Percentiles rank a stretch among this genome's conserved stretches.
These are phyloP conservation scores for Merluccius polli DNA, from an alignment of 2,797 vertebrate species.

Conservation along the genomic window DNA sequence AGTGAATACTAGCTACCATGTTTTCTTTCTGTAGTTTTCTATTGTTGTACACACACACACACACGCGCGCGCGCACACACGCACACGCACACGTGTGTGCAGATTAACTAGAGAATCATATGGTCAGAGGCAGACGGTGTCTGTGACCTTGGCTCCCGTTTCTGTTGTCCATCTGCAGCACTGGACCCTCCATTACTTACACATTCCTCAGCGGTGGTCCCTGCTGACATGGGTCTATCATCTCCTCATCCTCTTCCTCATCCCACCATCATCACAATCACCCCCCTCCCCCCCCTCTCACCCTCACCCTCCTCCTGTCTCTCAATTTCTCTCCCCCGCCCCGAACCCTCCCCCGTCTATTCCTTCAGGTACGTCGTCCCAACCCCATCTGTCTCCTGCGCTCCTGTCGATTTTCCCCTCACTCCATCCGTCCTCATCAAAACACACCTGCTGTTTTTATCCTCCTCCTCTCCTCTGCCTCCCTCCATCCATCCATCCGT, in stretches of 20 bases:
- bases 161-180: background rate
- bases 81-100: too few species aligned
- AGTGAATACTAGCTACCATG: too few species aligned
- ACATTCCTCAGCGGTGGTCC: too few species aligned
- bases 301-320: background rate
- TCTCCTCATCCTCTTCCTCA: background rate
- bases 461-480: background rate
- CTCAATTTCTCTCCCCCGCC: background rate
- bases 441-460: background rate
- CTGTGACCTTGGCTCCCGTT: background rate
- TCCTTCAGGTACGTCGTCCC: background rate
- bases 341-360: background rate
- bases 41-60: too few species aligned
- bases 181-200: background rate
- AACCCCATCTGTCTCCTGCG: background rate
- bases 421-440: background rate
- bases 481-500: background rate
- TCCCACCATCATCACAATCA: too few species aligned
- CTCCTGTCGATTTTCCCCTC: background rate
- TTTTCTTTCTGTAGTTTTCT: too few species aligned
- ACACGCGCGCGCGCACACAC: too few species aligned
- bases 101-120: too few species aligned
- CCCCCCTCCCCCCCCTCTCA: background rate
- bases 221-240: background rate
- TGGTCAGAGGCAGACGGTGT: too few species aligned